Evolutionary conservation across 2,797 vertebrate species (phyloP), one percentile per base, ranked within the genome.

Genomic region (Microchirus variegatus): DNA sequence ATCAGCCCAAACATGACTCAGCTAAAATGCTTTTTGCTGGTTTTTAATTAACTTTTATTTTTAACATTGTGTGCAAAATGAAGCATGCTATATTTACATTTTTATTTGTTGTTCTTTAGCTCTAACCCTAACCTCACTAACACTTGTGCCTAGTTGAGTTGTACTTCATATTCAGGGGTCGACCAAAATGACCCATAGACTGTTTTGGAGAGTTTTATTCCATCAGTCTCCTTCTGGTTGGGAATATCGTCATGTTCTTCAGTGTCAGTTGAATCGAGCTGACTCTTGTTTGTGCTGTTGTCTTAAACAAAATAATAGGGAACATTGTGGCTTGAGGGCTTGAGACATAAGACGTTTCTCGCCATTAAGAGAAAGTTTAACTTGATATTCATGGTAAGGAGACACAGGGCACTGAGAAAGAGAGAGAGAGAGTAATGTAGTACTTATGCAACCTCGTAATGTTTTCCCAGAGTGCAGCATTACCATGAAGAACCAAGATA

Each of bases 391-490:
- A 59, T 46, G 10, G 40, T 9, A 19, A 7, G n/a, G 55, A 62
- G 38, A 43, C 58, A 45, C 48, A 45, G 59, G 57, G 48, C 62
- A 49, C 14, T 7, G n/a, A 18, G n/a, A 18, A 54, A 46, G 5
- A 15, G 11, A 13, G 12, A 14, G 12, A 15, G 10, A 26, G 26
- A 44, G 10, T 63, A 8, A 31, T 31, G 67, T 15, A 46, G 55
- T 67, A 62, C 54, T 43, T 56, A 51, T 61, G 65, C 59, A 70
- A 31, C 42, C 19, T 26, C 53, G 35, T 62, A 41, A 62, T 71
- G 47, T 67, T 70, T 77, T 72, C 60, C 61, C 46, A 47, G 22
- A 74, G 64, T 41, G 18, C 15, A 13, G 59, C 46, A 69, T 84
- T 83, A 31, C 31, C 31, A 31, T 75, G 59, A 66, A 66, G 42